Evolutionary conservation across 2,888 invertebrate genomes (phyloP).

Genomic region (Prionchulus punctatus): DNA sequence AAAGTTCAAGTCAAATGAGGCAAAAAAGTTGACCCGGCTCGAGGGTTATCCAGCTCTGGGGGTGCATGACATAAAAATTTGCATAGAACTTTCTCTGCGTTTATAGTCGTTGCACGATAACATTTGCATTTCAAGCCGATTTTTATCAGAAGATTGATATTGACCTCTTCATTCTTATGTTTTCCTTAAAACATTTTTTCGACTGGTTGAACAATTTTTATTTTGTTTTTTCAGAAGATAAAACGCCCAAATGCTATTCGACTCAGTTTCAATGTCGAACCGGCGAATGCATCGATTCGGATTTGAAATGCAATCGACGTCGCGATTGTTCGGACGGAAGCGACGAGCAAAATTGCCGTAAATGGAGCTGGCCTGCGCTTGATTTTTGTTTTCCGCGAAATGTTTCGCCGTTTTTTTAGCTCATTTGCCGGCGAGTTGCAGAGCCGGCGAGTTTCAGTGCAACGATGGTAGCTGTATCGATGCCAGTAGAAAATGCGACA

Average conservation of each 20-base stretch:
- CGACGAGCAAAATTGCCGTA: constrained; percentile 10
- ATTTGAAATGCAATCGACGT: background rate
- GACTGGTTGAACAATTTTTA: background rate
- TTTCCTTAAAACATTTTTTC: background rate
- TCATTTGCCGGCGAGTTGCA: too few relatives aligned
- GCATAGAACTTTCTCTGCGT: too few relatives aligned
- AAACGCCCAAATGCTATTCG: background rate
- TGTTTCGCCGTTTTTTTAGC: background rate
- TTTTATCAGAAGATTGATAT: too few relatives aligned
- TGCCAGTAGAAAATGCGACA: constrained; percentile 59
- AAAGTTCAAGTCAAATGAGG: too few relatives aligned
- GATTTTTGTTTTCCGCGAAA: background rate
- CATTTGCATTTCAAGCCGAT: too few relatives aligned
- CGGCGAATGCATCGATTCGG: constrained; percentile 3
- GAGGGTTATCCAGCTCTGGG: too few relatives aligned
- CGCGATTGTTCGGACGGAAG: constrained; percentile 10
- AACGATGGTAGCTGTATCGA: background rate
- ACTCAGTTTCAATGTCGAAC: constrained; percentile 2
- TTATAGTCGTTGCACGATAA: too few relatives aligned
- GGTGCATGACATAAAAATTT: too few relatives aligned
- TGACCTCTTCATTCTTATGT: too few relatives aligned
- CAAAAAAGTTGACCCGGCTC: too few relatives aligned
- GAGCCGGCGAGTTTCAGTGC: constrained; percentile 40
- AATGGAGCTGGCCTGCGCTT: background rate
- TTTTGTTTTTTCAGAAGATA: background rate